Percentiles rank a stretch among this genome's conserved stretches.
These are phyloP conservation scores for Cinclus mexicanus DNA, from an alignment of 2,113 vertebrate species.

Conservation along the genomic window DNA sequence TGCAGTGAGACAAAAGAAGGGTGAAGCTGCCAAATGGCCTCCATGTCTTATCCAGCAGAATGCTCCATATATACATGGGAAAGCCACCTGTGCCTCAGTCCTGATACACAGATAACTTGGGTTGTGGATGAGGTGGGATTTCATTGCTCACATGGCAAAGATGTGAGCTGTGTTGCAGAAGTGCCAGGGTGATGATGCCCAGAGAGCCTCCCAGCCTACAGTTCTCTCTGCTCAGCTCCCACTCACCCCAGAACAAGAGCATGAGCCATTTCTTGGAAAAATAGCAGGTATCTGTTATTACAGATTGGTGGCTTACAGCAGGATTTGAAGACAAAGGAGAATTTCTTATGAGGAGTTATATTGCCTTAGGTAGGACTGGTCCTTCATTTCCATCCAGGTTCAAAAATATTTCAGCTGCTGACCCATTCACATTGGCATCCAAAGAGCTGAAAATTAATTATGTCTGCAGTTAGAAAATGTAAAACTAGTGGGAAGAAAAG, in stretches of 20 bases:
- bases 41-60: background rate
- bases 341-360: background rate
- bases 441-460: background rate
- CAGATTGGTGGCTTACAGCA: background rate
- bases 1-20: background rate
- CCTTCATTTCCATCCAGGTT: background rate
- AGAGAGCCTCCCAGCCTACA: background rate
- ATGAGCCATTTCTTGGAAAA: background rate
- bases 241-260: background rate
- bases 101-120: background rate
- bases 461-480: background rate
- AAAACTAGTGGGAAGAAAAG: background rate
- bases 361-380: background rate
- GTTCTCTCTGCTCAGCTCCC: accelerated
- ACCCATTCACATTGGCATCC: background rate
- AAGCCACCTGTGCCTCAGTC: background rate
- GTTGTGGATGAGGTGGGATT: background rate
- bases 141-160: accelerated
- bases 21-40: background rate
- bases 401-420: background rate
- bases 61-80: background rate
- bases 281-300: background rate
- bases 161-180: background rate
- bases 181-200: background rate
- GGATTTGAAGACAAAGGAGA: background rate